Evolutionary conservation across 2,888 invertebrate species (phyloP), one percentile per base, ranked within the genome.

Genomic region (Apamea anceps): DNA sequence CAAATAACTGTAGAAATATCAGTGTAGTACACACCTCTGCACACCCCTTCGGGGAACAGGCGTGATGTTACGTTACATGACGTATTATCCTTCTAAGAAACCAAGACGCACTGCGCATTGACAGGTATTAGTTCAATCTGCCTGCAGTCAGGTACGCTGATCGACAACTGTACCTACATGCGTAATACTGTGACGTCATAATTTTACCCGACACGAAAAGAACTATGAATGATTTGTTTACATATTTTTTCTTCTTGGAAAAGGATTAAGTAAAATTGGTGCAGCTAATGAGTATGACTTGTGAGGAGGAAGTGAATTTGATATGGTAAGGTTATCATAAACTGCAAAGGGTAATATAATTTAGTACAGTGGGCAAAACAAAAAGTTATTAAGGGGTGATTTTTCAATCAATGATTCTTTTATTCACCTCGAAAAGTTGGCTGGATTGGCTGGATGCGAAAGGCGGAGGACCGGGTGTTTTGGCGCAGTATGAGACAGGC

Each of bases 221-320:
- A 72, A 83, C 18, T 75, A 75, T 86, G 79, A 79, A 62, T 83
- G 32, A 51, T 62, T 72, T 83, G 75, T 86, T 86, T 72, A 66
- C 60, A 37, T n/a, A 32, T 57, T 67, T 81, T 25, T 71, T 81
- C 66, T 85, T 82, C 83, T 21, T n/a, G 37, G 79, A 71, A 85
- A 79, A 28, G 60, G 51, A 66, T 86, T 67, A 45, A n/a, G 51
- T 72, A 18, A 73, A 77, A 73, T 72, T 81, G n/a, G 72, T 66
- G 57, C 65, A 68, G 57, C 25, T 21, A 37, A 28, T 85, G 70
- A 79, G 60, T 8, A 28, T 85, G 70, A 79, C 63, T 8, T 67
- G 63, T 62, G 71, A 68, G 42, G 63, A 54, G 54, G 77, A 85
- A 85, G 28, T 57, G 42, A 63, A 18, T 32, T 28, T 28, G n/a